Conservation (phyloP, 2,797 vertebrate species). For the Gambelia wislizenii region DNA sequence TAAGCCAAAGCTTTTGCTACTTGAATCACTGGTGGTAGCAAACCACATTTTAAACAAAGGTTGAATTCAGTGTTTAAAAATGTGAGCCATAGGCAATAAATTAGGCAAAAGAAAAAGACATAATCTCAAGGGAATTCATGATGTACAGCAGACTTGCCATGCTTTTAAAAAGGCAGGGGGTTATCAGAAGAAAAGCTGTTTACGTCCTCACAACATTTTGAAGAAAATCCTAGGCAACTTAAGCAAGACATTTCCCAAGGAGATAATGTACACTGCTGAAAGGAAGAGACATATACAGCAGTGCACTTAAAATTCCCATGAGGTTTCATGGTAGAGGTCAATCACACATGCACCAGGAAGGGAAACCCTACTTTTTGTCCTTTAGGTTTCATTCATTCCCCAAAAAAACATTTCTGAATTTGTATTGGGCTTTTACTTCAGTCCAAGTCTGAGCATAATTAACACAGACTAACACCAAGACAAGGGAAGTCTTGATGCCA, state of each 20-base stretch:
- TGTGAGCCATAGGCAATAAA: constrained; percentile 47
- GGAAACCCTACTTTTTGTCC: constrained; percentile 8
- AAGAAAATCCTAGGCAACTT: constrained; percentile 38
- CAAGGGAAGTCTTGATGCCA: not conserved
- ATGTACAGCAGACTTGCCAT: constrained; percentile 54
- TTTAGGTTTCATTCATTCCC: not conserved
- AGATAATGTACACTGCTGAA: constrained; percentile 36
- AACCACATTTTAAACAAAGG: constrained; percentile 65
- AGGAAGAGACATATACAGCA: constrained; percentile 4
- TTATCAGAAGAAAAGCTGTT: constrained; percentile 58
- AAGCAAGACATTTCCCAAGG: constrained; percentile 37
- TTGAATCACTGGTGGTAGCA: constrained; percentile 61
- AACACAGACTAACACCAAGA: not conserved
- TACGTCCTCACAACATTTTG: constrained; percentile 6
- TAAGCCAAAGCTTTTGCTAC: constrained; percentile 60
- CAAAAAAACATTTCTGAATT: not conserved
- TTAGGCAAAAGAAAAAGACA: constrained; percentile 54
- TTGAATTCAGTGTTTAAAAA: constrained; percentile 57
- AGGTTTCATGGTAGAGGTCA: constrained; percentile 16
- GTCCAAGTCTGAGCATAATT: constrained; percentile 5
- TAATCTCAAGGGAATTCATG: constrained; percentile 43
- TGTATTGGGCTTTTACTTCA: not conserved
- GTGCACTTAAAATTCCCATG: constrained; percentile 38
- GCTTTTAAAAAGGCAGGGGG: constrained; percentile 50
- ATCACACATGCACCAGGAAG: constrained; percentile 21